A percentile compares a stretch with the other conserved stretches of the same genome.
Evolutionary conservation across 2,797 vertebrate genomes (phyloP).

Genomic region (Tangara arthus): DNA sequence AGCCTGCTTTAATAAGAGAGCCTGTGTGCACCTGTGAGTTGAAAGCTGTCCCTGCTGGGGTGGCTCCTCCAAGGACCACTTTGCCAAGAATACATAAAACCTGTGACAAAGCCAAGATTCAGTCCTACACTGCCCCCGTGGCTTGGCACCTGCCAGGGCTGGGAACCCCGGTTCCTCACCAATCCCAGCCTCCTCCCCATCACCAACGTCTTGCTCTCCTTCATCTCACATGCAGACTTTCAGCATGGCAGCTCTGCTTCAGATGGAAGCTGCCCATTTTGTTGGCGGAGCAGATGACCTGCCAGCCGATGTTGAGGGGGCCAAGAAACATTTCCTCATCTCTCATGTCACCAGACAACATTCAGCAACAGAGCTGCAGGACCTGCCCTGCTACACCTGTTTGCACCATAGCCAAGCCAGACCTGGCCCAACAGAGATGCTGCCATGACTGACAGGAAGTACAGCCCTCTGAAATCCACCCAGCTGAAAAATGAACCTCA

Average conservation of each 20-base stretch:
- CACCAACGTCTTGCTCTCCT: accelerated
- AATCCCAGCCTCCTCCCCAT: neutral
- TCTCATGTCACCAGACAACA: accelerated
- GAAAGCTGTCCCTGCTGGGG: neutral
- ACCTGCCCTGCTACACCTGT: neutral
- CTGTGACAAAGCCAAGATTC: neutral
- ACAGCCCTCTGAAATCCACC: neutral
- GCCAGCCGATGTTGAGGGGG: accelerated
- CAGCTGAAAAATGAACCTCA: neutral
- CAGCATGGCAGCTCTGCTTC: neutral
- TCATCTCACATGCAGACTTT: neutral
- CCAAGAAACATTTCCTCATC: neutral
- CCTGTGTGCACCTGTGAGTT: accelerated
- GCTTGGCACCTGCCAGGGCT: neutral
- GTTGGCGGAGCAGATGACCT: neutral
- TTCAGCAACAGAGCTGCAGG: neutral
- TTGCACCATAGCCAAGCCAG: neutral
- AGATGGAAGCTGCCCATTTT: neutral
- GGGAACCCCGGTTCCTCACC: neutral
- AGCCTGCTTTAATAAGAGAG: neutral
- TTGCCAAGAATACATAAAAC: accelerated
- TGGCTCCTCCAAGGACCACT: neutral
- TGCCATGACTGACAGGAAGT: neutral
- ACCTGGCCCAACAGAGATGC: neutral
- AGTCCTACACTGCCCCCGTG: neutral